phyloP scores from a whole-genome alignment of 1,140 invertebrate species.

The Archivesica marissinica region DNA sequence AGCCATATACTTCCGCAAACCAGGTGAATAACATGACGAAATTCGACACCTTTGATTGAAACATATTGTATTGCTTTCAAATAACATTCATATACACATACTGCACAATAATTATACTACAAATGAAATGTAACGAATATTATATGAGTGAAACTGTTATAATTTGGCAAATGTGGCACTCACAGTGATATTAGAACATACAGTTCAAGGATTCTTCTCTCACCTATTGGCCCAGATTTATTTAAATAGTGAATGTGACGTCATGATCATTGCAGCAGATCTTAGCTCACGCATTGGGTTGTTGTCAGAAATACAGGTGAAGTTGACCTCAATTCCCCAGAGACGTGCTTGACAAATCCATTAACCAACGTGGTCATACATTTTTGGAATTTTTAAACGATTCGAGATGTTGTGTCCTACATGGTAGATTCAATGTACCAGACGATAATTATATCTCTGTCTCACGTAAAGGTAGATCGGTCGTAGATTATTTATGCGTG shows the following conservation, averaged over 20 bases:
- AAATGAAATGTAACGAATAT: too few relatives aligned
- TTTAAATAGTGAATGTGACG: slow-evolving; percentile 26
- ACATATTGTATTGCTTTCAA: too few relatives aligned
- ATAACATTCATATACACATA: too few relatives aligned
- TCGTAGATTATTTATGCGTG: slow-evolving; percentile 67
- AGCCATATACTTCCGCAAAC: too few relatives aligned
- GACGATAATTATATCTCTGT: slow-evolving; percentile 50
- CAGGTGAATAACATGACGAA: too few relatives aligned
- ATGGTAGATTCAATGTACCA: too few relatives aligned
- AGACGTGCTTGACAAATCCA: slow-evolving; percentile 24
- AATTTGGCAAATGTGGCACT: too few relatives aligned
- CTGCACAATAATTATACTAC: too few relatives aligned
- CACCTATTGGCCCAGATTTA: slow-evolving; percentile 50
- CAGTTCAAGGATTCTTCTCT: slow-evolving; percentile 30
- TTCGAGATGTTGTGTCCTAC: slow-evolving; percentile 59
- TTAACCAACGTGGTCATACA: slow-evolving; percentile 59
- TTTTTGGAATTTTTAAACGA: slow-evolving; percentile 61
- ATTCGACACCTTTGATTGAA: too few relatives aligned
- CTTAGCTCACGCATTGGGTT: slow-evolving; percentile 44
- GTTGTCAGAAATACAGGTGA: neutral
- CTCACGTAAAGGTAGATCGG: slow-evolving; percentile 51
- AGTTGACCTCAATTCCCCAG: slow-evolving; percentile 17
- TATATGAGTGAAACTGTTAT: too few relatives aligned
- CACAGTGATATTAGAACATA: too few relatives aligned
- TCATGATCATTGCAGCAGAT: slow-evolving; percentile 25